Evolutionary conservation across 1,140 invertebrate species (phyloP), one percentile per base, ranked within the genome.

Genomic region (Halesus radiatus): DNA sequence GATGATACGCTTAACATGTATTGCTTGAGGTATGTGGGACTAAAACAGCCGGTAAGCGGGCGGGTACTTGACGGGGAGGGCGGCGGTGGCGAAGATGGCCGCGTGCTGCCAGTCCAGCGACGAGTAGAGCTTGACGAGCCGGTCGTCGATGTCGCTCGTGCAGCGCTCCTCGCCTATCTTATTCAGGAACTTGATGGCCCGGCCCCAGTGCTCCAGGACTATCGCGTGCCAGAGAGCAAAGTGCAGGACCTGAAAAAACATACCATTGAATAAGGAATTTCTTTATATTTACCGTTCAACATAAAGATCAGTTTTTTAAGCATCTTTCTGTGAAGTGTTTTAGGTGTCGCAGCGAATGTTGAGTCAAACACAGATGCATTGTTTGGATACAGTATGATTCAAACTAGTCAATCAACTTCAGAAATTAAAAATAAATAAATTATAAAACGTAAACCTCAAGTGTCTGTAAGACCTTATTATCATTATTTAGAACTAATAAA

Each of bases 191-290:
- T 96, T 96, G 58, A 96, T 85, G 68, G 95, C 93, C 74, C 94
- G 92, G 0, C 96, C 97, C 88, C 94, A 95, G 72, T 97, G 95
- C 82, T 92, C 90, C 84, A 95, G 89, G 6, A 93, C 91, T 84
- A 94, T 92, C 16, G 95, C 93, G 86, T 98, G 95, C 93, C 95
- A 96, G 37, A 97, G 88, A 5, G 92, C 91, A 85, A 98, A 95
- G 83, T 93, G 91, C 32, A 95, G 89, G 7, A 93, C 92, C 92
- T 95, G 83, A 77, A 62, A 13, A 62, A 15, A 29, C 2, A 29
- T 3, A 29, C 2, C 26, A 29, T 29, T 29, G 2, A 29, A 29
- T 29, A 29, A 29, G 26, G 26, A 29, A 29, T 29, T 29, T 29
- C 2, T 3, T 29, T 3, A 29, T 29, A 29, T 29, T 29, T 2